Evolutionary conservation across 2,797 vertebrate species (phyloP), one percentile per base, ranked within the genome.

Genomic region (Staurois parvus): DNA sequence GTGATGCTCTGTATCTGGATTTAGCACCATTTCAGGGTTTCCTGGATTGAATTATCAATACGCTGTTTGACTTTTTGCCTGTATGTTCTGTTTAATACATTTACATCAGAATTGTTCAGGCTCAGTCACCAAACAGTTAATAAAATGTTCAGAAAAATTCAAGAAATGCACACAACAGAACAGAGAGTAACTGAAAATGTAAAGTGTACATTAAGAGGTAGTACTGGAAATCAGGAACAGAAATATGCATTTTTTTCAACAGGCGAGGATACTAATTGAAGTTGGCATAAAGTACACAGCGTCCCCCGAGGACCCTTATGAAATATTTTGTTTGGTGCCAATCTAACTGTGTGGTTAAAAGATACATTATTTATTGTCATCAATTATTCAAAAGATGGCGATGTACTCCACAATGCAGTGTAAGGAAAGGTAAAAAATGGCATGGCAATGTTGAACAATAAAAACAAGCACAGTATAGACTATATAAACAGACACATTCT

Each of bases 341-440:
- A 74, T 70, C 66, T 30, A 56, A 76, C 73, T 62, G 45, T 40
- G 76, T 67, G 70, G 29, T 24, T 42, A 13, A 59, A 62, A 40
- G 12, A 12, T 76, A 72, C 67, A 84, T 84, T 76, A 84, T 84
- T 76, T 84, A 84, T 84, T 12, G 40, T 29, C 74, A 84, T 84
- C 26, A 26, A 70, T 84, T 77, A 84, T 77, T 84, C 66, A 76
- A n/a, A 70, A 70, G 66, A 40, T 26, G 66, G 34, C 66, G 28
- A 26, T 4, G 67, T 21, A 34, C 69, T 69, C 30, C 24, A 52
- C 34, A 32, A n/a, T 68, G 29, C 29, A 48, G 26, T 30, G n/a
- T 40, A 37, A 70, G 19, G 45, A 69, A 32, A 69, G 40, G 10
- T 5, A 64, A 79, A 70, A 37, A 56, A n/a, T 62, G 59, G 32